Evolutionary conservation across 1,140 invertebrate genomes (phyloP).

Genomic region (Cyclina sinensis): DNA sequence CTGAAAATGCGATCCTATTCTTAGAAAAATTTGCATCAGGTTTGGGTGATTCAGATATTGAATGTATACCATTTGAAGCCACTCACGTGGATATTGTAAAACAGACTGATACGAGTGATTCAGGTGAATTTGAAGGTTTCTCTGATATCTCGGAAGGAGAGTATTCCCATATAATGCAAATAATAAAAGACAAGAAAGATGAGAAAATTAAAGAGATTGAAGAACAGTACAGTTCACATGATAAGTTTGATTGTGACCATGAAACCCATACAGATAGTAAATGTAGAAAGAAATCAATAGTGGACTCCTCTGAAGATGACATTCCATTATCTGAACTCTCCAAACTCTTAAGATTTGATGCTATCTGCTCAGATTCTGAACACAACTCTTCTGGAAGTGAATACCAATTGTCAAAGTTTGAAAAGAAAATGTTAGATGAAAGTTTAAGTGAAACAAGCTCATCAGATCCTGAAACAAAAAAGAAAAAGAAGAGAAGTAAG

Average conservation of each 20-base stretch:
- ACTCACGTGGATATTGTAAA: slow-evolving; percentile 2
- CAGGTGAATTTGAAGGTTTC: slow-evolving; percentile 17
- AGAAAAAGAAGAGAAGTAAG: slow-evolving; percentile 3
- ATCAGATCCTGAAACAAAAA: neutral
- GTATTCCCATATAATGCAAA: neutral
- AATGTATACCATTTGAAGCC: neutral
- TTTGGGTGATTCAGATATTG: neutral
- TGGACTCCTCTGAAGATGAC: neutral
- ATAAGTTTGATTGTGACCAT: no score
- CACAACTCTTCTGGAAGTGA: slow-evolving; percentile 12
- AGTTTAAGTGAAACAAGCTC: neutral
- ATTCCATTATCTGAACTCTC: slow-evolving; percentile 8
- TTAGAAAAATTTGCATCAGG: neutral
- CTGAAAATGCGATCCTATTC: neutral
- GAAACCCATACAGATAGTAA: no score
- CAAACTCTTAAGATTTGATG: neutral
- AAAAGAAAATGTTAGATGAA: neutral
- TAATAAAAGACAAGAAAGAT: neutral
- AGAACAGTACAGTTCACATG: neutral
- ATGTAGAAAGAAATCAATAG: neutral
- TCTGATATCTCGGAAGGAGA: slow-evolving; percentile 4
- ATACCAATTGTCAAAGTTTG: neutral
- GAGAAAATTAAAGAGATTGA: slow-evolving; percentile 24
- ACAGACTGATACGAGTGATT: neutral
- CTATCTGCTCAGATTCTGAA: neutral